A percentile compares a stretch with the other conserved stretches of the same genome.
These are phyloP conservation scores for Oceanodroma tethys DNA, from an alignment of 2,113 vertebrate genomes.

Conservation along the genomic window DNA sequence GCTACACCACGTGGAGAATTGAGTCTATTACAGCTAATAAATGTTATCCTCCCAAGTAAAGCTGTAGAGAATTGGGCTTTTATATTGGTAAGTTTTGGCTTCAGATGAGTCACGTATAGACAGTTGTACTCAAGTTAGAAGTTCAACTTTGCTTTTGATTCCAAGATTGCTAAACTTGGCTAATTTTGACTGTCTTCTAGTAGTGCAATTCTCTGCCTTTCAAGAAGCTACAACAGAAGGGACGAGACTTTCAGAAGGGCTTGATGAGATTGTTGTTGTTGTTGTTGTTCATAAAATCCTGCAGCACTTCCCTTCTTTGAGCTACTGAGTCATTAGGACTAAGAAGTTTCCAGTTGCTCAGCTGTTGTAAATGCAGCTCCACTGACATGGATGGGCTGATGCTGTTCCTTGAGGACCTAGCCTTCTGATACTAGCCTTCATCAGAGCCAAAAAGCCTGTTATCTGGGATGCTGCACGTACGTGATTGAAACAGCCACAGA, in stretches of 20 bases:
- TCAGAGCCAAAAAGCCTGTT: background rate
- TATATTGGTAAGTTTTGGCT: background rate
- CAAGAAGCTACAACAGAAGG: background rate
- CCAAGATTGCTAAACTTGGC: background rate
- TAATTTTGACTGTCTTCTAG: background rate
- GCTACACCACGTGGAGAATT: background rate
- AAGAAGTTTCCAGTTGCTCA: background rate
- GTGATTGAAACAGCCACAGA: background rate
- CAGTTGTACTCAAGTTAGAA: background rate
- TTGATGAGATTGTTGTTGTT: background rate
- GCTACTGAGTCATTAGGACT: background rate
- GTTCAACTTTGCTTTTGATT: background rate
- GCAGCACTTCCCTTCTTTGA: background rate
- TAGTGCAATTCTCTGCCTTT: background rate
- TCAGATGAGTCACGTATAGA: background rate
- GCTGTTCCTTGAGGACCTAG: background rate
- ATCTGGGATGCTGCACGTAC: background rate
- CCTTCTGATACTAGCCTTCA: background rate
- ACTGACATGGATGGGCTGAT: background rate
- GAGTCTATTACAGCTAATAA: background rate
- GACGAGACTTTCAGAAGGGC: background rate
- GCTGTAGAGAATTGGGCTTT: background rate
- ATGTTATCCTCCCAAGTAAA: background rate
- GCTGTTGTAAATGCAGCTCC: background rate
- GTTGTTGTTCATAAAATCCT: background rate